These are phyloP conservation scores for Mamestra configurata DNA, from an alignment of 1,140 invertebrate genomes.

Conservation along the genomic window DNA sequence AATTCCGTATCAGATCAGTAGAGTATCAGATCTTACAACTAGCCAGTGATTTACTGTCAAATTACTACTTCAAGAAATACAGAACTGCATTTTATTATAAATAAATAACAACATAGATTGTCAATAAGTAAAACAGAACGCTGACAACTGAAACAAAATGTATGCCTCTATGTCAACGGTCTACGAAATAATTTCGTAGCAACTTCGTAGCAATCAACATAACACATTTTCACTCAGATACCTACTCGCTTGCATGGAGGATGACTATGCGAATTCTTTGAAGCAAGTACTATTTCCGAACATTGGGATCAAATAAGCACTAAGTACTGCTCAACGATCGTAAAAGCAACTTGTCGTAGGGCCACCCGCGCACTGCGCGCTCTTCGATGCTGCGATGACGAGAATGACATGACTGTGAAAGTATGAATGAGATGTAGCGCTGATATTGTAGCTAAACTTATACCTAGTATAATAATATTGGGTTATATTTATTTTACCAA, in stretches of 20 bases:
- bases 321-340: constrained; percentile 40
- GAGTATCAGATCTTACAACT: too few relatives aligned
- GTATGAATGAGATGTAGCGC: constrained; percentile 19
- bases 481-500: too few relatives aligned
- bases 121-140: too few relatives aligned
- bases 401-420: constrained; percentile 60
- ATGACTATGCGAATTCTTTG: constrained; percentile 31
- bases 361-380: constrained; percentile 65
- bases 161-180: too few relatives aligned
- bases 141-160: too few relatives aligned
- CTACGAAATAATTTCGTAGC: neutral
- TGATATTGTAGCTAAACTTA: neutral
- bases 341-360: constrained; percentile 51
- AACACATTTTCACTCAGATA: neutral
- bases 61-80: too few relatives aligned
- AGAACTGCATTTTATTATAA: too few relatives aligned
- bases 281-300: constrained; percentile 27
- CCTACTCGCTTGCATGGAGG: neutral
- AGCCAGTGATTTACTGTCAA: too few relatives aligned
- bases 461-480: too few relatives aligned
- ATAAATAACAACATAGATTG: too few relatives aligned
- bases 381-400: constrained; percentile 19
- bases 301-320: constrained; percentile 41
- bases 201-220: neutral
- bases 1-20: too few relatives aligned